Evolutionary conservation across 2,113 vertebrate species (phyloP).

Genomic region (Asarcornis scutulata): DNA sequence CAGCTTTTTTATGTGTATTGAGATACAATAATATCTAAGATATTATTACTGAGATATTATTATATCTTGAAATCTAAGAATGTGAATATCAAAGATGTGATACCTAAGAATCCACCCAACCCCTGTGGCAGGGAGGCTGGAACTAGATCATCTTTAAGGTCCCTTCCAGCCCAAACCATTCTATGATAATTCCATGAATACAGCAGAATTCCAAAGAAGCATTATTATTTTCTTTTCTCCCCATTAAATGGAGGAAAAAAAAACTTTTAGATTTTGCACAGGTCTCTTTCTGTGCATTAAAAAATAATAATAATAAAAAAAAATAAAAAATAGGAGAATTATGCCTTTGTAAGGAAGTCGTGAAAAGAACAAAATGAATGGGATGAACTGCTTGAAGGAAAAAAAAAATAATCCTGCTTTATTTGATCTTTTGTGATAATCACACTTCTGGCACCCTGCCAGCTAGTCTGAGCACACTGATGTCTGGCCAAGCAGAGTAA

Average conservation of each 20-base stretch:
- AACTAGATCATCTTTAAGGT: no score
- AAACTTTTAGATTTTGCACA: neutral
- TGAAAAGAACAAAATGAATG: slow-evolving; percentile 62
- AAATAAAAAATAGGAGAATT: neutral
- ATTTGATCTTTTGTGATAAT: slow-evolving; percentile 62
- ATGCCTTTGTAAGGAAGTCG: neutral
- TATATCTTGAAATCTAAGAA: no score
- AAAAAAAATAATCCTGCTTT: slow-evolving; percentile 1
- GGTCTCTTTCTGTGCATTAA: neutral
- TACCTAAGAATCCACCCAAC: no score
- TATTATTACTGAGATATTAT: no score
- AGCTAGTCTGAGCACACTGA: slow-evolving; percentile 33
- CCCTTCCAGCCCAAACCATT: no score
- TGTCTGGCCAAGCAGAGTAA: slow-evolving; percentile 65
- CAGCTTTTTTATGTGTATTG: no score
- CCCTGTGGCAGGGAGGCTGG: no score
- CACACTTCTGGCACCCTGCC: slow-evolving; percentile 3
- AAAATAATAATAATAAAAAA: neutral
- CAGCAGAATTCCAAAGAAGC: neutral
- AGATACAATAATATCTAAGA: no score
- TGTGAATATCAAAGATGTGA: no score
- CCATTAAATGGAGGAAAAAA: neutral
- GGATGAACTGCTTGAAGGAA: slow-evolving; percentile 29
- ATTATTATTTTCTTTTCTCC: neutral
- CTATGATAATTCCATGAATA: no score